Evolutionary conservation across 2,113 vertebrate species (phyloP).

Genomic region (Verasper variegatus): DNA sequence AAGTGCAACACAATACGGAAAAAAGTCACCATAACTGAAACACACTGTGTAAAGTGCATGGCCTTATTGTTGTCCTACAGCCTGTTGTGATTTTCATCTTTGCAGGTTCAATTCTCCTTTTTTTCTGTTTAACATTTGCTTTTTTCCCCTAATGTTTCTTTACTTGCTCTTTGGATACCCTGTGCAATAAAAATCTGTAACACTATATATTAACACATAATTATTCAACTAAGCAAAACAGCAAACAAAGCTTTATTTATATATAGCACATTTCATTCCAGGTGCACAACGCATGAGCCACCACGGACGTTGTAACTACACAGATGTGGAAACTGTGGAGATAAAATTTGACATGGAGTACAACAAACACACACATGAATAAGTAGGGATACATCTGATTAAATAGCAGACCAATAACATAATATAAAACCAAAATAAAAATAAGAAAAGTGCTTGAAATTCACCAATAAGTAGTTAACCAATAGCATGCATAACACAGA

Average conservation of each 20-base stretch:
- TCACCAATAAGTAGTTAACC: no score
- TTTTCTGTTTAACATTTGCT: neutral
- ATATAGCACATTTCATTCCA: neutral
- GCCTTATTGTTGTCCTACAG: neutral
- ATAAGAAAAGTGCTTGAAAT: no score
- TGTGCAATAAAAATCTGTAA: neutral
- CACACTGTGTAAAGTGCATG: neutral
- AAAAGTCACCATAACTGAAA: neutral
- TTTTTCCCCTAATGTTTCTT: neutral
- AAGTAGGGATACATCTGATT: no score
- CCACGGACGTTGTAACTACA: neutral
- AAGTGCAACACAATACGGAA: slow-evolving; percentile 6
- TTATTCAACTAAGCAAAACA: neutral
- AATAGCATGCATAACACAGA: no score
- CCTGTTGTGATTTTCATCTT: slow-evolving; percentile 20
- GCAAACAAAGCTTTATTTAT: neutral
- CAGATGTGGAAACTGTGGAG: neutral
- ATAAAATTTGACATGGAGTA: no score
- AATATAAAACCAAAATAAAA: no score
- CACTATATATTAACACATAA: neutral
- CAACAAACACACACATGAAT: no score
- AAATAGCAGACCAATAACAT: no score
- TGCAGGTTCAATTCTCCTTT: neutral
- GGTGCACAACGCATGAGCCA: neutral
- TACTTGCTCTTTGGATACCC: neutral